Conservation (phyloP, 2,113 vertebrate genomes). For the Maccullochella peelii region DNA sequence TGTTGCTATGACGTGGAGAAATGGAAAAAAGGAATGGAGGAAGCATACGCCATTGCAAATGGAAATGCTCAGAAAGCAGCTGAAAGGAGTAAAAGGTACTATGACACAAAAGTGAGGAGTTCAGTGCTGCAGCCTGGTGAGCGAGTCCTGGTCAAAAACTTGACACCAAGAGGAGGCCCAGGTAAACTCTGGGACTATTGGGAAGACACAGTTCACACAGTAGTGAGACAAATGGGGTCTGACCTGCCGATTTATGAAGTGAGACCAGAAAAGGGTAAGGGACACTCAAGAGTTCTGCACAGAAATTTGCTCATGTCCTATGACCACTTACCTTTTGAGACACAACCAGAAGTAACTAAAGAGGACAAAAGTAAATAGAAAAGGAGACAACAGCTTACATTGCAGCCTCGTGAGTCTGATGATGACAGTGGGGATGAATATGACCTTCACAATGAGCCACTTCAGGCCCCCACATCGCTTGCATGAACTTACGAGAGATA, state of each 20-base stretch:
- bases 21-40: slow-evolving; percentile 10
- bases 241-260: neutral
- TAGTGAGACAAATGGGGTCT: neutral
- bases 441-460: no score
- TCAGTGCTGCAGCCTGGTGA: neutral
- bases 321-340: neutral
- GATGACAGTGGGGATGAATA: no score
- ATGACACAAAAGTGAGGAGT: neutral
- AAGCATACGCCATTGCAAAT: neutral
- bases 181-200: neutral
- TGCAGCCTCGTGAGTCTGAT: neutral
- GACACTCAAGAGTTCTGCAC: neutral
- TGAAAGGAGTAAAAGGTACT: neutral
- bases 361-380: neutral
- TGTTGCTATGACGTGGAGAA: neutral
- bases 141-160: neutral
- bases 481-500: no score
- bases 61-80: slow-evolving; percentile 1
- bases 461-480: no score
- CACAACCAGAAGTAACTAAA: neutral
- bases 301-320: neutral
- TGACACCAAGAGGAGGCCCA: slow-evolving; percentile 1
- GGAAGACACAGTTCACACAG: slow-evolving; percentile 10
- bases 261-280: neutral
- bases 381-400: neutral